Conservation (phyloP, 2,888 invertebrate genomes). For the Lissocephala sabroskyi region DNA sequence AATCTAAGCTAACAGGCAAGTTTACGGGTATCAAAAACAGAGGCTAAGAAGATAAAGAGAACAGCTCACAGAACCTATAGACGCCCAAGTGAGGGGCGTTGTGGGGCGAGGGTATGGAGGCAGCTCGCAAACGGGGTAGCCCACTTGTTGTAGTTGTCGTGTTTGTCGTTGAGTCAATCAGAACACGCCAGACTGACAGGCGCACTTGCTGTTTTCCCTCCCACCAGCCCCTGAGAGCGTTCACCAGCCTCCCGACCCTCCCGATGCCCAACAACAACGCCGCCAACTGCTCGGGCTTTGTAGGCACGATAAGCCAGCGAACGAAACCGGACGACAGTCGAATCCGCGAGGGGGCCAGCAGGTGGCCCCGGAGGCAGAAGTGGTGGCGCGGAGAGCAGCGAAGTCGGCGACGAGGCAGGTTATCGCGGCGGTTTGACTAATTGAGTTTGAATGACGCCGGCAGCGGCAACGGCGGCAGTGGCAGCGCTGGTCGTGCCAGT, state of each 20-base stretch:
- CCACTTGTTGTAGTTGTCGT: conserved; percentile 37
- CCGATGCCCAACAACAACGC: no score
- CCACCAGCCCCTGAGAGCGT: conserved; percentile 58
- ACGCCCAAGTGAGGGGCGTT: no score
- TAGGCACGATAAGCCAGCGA: conserved; percentile 58
- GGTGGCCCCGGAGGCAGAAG: conserved; percentile 2
- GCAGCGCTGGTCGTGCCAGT: conserved; percentile 16
- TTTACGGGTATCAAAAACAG: no score
- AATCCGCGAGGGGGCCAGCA: no score
- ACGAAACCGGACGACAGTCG: conserved; percentile 42
- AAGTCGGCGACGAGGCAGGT: neutral
- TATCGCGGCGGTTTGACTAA: conserved; percentile 42
- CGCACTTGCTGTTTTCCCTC: conserved; percentile 58
- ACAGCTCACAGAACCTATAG: no score
- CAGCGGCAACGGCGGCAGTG: conserved; percentile 1
- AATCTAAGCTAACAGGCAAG: no score
- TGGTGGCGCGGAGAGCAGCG: no score
- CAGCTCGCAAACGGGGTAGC: conserved; percentile 11
- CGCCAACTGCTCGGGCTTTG: no score
- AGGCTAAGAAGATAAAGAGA: no score
- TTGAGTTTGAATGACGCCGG: conserved; percentile 44
- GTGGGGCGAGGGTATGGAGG: conserved; percentile 3
- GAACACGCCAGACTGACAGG: conserved; percentile 64
- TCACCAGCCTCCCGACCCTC: conserved; percentile 56
- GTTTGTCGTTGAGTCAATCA: conserved; percentile 58